These are phyloP conservation scores for Amblyraja radiata DNA, from an alignment of 2,797 vertebrate species.

Conservation along the genomic window DNA sequence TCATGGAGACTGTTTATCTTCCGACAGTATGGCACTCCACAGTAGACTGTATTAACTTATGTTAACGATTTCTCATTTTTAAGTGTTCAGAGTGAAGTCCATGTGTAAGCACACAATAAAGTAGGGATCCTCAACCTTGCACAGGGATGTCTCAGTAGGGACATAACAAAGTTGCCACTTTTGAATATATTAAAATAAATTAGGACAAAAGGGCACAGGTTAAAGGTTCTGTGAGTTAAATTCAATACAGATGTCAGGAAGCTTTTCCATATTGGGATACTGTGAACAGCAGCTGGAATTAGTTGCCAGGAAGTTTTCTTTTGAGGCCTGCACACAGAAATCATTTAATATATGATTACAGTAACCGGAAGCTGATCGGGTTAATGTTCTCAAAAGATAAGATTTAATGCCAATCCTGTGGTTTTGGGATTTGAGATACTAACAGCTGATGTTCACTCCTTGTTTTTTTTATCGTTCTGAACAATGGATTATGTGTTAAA, in stretches of 20 bases:
- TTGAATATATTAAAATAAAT: background rate
- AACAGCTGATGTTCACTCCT: background rate
- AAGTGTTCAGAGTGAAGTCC: background rate
- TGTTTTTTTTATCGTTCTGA: background rate
- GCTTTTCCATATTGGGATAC: background rate
- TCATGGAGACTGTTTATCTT: background rate
- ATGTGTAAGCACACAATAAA: background rate
- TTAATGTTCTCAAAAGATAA: background rate
- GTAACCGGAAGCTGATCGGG: background rate
- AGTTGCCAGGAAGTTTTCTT: background rate
- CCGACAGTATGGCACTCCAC: background rate
- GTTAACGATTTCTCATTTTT: background rate
- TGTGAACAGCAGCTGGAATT: background rate
- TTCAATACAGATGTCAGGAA: constrained; percentile 12
- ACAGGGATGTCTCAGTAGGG: background rate
- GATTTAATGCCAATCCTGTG: background rate
- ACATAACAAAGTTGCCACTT: background rate
- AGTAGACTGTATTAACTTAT: background rate
- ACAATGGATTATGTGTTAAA: background rate
- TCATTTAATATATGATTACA: background rate
- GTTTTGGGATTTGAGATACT: background rate
- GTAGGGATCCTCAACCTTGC: background rate
- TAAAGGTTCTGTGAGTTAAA: background rate
- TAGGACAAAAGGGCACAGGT: constrained; percentile 18
- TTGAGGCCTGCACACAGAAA: background rate